Conservation (phyloP, 2,888 invertebrate genomes). For the Halictus ligatus region DNA sequence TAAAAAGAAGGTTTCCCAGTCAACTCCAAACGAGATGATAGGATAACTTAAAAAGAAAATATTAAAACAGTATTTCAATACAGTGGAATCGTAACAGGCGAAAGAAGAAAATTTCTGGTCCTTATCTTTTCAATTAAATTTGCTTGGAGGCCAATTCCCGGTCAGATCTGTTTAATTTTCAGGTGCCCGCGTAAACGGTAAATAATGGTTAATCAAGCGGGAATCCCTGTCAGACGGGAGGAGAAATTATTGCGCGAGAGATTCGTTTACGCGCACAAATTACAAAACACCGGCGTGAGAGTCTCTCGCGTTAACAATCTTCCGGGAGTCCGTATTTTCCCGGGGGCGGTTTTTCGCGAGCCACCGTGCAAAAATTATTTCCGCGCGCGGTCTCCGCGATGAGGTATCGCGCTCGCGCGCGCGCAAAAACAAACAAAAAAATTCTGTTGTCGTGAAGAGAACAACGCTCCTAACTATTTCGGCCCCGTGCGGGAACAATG, state of each 20-base stretch:
- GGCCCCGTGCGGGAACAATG: conserved; percentile 41
- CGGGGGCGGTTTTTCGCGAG: conserved; percentile 6
- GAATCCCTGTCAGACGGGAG: neutral
- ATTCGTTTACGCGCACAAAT: conserved; percentile 6
- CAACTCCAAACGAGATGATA: neutral
- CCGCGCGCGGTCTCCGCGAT: neutral
- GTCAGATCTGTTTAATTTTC: neutral
- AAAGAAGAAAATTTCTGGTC: neutral
- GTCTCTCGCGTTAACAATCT: conserved; percentile 7
- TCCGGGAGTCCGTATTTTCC: neutral
- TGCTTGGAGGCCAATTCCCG: neutral
- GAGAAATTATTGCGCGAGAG: neutral
- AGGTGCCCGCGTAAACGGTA: neutral
- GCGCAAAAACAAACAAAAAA: neutral
- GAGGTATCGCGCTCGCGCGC: conserved; percentile 18
- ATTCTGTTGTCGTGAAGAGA: conserved; percentile 41
- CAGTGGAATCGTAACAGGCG: too few relatives aligned
- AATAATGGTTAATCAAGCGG: conserved; percentile 11
- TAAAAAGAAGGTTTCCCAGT: too few relatives aligned
- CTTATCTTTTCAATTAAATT: neutral
- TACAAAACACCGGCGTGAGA: neutral
- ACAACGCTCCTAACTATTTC: conserved; percentile 46
- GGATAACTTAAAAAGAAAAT: too few relatives aligned
- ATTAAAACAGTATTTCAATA: neutral
- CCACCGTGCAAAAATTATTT: conserved; percentile 38